Base-by-base conservation (phyloP, 2,888 invertebrate genomes). In the Oscheius sp. region DNA sequence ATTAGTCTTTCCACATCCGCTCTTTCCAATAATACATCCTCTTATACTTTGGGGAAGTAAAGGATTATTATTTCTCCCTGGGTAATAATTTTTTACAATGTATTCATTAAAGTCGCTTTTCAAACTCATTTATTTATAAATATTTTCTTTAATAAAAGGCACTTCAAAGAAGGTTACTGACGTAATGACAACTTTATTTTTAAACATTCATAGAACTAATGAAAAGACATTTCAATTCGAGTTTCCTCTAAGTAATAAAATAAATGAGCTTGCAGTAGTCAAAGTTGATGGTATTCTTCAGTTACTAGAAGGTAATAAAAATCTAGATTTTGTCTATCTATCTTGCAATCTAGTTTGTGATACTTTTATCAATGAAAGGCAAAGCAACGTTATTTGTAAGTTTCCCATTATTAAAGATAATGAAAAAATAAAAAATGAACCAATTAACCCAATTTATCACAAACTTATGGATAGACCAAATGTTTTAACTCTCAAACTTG, bases 21-120 rank as follows among this genome's bases (percentile, higher is more conserved):
- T 52, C 57, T 79, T 79, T 64, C 78, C 79, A 69, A 78, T 79
- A 29, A 78, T 79, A 73, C 79, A 79, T 20, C 65, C 79, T 79
- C 79, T 76, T 58, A 79, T 79, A 29, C 65, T 66, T 76, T 76
- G n/a, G 29, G n/a, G n/a, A n/a, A n/a, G n/a, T n/a, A n/a, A n/a
- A n/a, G n/a, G n/a, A n/a, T n/a, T n/a, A n/a, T n/a, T 58, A 58
- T 58, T 58, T 58, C 61, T 58, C 42, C 39, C 20, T 10, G 61
- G 12, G 25, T 58, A 65, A 65, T 29, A 65, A 65, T 65, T 57
- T 55, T 65, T 65, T 31, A 65, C 33, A 23, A 15, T 23, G 27
- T 64, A 64, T 25, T 64, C 46, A 29, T 15, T 23, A 20, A 64
- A 58, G 8, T 58, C 61, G n/a, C 12, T n/a, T 12, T 10, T 27